Evolutionary conservation across 2,797 vertebrate genomes (phyloP), one percentile per base, ranked within the genome.

Genomic region (Sebastes baramenuke): DNA sequence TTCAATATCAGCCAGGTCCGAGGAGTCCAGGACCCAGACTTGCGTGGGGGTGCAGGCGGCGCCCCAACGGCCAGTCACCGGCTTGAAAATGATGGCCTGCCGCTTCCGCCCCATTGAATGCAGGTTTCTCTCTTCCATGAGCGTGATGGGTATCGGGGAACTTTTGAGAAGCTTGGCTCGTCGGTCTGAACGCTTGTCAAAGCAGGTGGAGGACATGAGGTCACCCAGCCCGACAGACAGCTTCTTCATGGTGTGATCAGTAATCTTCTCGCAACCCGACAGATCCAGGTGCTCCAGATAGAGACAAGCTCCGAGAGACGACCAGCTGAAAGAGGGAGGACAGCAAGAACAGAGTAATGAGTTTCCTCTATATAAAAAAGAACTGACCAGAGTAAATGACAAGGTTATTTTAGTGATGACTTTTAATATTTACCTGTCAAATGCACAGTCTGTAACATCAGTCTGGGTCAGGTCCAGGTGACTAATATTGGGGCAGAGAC

Each of bases 381-480:
- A 46, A 46, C 42, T 18, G 42, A 46, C 42, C 14, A 46, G 14
- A 46, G 42, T 46, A 46, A 46, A 46, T 46, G 14, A 46, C 14
- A 3, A 2, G 8, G 13, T 1, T 20, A 29, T 36, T 36, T 42
- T 3, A 24, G 22, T 32, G 18, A 12, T 38, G 3, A 20, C 38
- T 42, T 76, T 59, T 22, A 30, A 29, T 66, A 70, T 69, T 73
- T 89, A 99, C 99, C 98, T 97, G 95, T 99, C 97, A 94, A 99
- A 99, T 6, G 98, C 97, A 38, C 94, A 97, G 88, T 99, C 99
- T 2, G 97, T 97, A 81, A 99, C 95, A 79, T 97, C 96, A 0
- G 98, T 99, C 89, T 99, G 99, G 30, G 98, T 99, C 87, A 99
- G 96, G 93, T 99, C 97, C 94, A 99, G 90, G 87, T 98, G 96